Base-by-base conservation (phyloP, 2,797 vertebrate species). In the Rhadinocentrus ornatus region DNA sequence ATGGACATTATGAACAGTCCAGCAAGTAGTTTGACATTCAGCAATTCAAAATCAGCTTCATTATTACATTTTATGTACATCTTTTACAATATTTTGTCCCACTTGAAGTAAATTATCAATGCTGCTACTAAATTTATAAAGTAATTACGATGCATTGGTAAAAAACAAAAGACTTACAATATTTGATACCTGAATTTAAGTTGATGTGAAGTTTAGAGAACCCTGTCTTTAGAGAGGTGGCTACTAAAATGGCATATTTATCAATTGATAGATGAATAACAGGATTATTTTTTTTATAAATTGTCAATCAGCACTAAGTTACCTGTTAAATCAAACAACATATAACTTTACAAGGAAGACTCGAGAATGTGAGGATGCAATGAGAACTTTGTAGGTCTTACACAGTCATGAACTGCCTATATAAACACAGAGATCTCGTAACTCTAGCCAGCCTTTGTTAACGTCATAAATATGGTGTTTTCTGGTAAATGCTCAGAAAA, bases 301-400 rank as follows among this genome's bases (percentile, higher is more conserved):
- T 26, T 41, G 62, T 71, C 35, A 29, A 56, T 53, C 56, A 69
- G 20, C 59, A 18, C 37, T 65, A 24, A 73, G 31, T 27, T 54
- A 53, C 66, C 29, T 44, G 32, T 69, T 62, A 18, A 81, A 73
- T 58, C 26, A 74, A 59, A 60, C 32, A 58, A 75, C 24, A 71
- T 37, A 41, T n/a, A 62, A 27, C 44, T 55, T 77, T 76, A 78
- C 66, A 84, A 80, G 89, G 81, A 88, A 88, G 78, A 89, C 81
- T 80, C 46, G 61, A 74, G 35, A 57, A 66, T 58, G 62, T 71
- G 62, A 78, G 63, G 41, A 27, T 34, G 56, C n/a, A 62, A 54
- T 20, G 2, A 26, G 15, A 66, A 63, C 1, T 46, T 24, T 52
- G 6, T 34, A 66, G 29, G 57, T 52, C 37, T 11, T 2, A 3